These are phyloP conservation scores for Cranoglanis bouderius DNA, from an alignment of 2,113 vertebrate species.

Conservation along the genomic window DNA sequence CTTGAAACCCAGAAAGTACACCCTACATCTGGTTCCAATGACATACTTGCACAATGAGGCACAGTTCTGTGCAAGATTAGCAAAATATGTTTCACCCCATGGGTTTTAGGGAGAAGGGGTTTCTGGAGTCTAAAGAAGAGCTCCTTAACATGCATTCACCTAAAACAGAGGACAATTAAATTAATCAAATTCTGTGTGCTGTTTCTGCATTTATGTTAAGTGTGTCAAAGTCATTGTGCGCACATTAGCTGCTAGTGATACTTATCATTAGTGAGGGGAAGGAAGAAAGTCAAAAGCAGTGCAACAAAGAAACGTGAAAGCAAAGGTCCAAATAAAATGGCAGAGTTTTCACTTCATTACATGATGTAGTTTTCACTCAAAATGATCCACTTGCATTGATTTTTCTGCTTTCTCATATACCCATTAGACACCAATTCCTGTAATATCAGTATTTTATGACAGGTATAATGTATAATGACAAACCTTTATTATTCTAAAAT, in stretches of 20 bases:
- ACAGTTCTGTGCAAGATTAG: slow-evolving; percentile 15
- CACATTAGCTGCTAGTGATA: neutral
- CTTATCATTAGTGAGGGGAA: neutral
- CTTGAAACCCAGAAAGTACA: neutral
- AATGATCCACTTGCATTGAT: neutral
- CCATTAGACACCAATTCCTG: neutral
- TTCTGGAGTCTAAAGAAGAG: neutral
- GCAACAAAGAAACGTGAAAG: neutral
- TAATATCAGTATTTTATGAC: neutral
- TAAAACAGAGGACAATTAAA: neutral
- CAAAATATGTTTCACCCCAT: slow-evolving; percentile 5
- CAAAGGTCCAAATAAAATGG: neutral
- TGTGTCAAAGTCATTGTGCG: slow-evolving; percentile 6
- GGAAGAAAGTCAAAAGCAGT: neutral
- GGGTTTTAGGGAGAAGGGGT: neutral
- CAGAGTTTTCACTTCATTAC: neutral
- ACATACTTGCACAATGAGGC: slow-evolving; percentile 27
- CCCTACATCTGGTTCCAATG: slow-evolving; percentile 36
- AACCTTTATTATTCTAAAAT: neutral
- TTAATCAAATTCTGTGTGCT: neutral
- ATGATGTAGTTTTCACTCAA: neutral
- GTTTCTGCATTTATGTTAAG: slow-evolving; percentile 32
- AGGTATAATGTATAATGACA: neutral
- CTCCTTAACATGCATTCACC: neutral
- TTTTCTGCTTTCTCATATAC: neutral